These are phyloP conservation scores for Pangasius larnaudii DNA, from an alignment of 2,797 vertebrate species.

Conservation along the genomic window DNA sequence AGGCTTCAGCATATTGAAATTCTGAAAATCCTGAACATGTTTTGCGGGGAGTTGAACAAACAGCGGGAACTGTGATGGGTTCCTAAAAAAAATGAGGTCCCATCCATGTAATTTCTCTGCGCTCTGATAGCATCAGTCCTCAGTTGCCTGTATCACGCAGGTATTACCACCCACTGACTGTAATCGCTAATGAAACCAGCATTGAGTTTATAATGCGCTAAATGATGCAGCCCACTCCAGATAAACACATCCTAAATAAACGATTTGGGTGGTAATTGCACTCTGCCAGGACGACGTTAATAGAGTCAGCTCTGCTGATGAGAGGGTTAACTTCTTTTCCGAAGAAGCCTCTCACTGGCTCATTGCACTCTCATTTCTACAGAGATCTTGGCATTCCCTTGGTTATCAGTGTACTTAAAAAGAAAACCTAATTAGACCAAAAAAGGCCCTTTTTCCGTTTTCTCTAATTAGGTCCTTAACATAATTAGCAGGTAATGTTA, in stretches of 20 bases:
- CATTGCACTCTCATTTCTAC: conserved; percentile 83
- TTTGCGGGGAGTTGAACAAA: conserved; percentile 68
- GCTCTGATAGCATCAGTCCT: conserved; percentile 76
- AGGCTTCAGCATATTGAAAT: conserved; percentile 62
- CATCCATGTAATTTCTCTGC: conserved; percentile 72
- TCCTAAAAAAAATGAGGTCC: conserved; percentile 76
- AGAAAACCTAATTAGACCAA: conserved; percentile 85
- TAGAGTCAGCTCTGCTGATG: conserved; percentile 76
- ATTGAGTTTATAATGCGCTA: conserved; percentile 83
- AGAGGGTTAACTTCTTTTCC: conserved; percentile 82
- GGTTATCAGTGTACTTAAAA: conserved; percentile 84
- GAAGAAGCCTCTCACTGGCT: conserved; percentile 80
- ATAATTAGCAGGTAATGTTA: conserved; percentile 98
- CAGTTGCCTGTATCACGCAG: conserved; percentile 72
- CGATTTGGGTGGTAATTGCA: conserved; percentile 83
- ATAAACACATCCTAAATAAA: conserved; percentile 84
- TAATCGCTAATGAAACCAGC: conserved; percentile 82
- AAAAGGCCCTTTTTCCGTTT: conserved; percentile 73
- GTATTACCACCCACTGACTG: conserved; percentile 81
- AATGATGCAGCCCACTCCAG: conserved; percentile 83
- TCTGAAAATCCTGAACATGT: conserved; percentile 51
- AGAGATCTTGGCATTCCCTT: conserved; percentile 81
- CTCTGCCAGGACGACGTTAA: conserved; percentile 77
- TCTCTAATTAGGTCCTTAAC: conserved; percentile 96
- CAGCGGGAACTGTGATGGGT: conserved; percentile 58